Evolutionary conservation across 2,888 invertebrate species (phyloP).

Genomic region (Amorpha juglandis): DNA sequence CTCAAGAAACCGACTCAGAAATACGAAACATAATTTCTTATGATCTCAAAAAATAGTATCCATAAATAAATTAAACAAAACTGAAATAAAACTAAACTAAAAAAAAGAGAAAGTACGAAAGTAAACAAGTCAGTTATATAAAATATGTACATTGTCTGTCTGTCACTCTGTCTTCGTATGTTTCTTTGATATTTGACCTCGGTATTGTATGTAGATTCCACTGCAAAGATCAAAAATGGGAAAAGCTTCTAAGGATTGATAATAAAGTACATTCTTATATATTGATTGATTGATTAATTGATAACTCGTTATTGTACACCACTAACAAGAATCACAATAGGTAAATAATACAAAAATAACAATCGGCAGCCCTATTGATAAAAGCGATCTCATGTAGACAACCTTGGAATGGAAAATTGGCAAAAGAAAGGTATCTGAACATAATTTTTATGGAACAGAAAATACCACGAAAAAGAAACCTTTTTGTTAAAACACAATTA

Average conservation of each 20-base stretch:
- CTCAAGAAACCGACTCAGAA: not conserved
- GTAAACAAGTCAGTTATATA: not conserved
- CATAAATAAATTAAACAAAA: not conserved
- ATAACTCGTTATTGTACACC: too few species aligned
- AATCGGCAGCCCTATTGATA: too few species aligned
- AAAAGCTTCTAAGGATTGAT: not conserved
- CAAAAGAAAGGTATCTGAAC: too few species aligned
- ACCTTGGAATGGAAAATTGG: too few species aligned
- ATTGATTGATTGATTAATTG: too few species aligned
- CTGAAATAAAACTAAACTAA: not conserved
- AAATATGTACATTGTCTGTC: constrained; percentile 9
- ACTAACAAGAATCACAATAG: too few species aligned
- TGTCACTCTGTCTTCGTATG: not conserved
- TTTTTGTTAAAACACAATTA: too few species aligned
- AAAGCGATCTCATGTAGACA: too few species aligned
- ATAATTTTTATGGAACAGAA: too few species aligned
- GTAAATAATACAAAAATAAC: too few species aligned
- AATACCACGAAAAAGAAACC: too few species aligned
- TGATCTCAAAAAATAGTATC: not conserved
- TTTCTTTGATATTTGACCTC: constrained; percentile 1
- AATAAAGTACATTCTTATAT: too few species aligned
- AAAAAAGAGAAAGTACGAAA: not conserved
- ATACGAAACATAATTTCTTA: not conserved
- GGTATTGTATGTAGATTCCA: constrained; percentile 3
- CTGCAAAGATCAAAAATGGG: constrained; percentile 4